A percentile compares a stretch with the other conserved stretches of the same genome.
Evolutionary conservation across 2,113 vertebrate species (phyloP).

Genomic region (Salvelinus namaycush): DNA sequence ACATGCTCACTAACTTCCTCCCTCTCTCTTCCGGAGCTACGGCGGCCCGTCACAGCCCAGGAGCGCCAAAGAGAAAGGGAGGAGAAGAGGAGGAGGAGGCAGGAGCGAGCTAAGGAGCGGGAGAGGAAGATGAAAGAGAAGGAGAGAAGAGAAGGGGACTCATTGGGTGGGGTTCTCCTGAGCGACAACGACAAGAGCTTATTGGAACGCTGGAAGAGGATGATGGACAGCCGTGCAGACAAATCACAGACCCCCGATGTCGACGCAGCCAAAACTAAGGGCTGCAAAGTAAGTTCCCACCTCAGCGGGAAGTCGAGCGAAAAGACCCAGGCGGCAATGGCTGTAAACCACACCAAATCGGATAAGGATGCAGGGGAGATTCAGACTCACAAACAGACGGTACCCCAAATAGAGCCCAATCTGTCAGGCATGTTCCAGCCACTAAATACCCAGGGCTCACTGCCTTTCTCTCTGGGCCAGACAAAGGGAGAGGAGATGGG

Average conservation of each 20-base stretch:
- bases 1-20: slow-evolving; percentile 48
- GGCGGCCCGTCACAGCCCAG: slow-evolving; percentile 86
- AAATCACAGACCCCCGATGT: slow-evolving; percentile 50
- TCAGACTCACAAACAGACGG: slow-evolving; percentile 55
- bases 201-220: slow-evolving; percentile 87
- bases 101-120: slow-evolving; percentile 83
- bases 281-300: slow-evolving; percentile 42
- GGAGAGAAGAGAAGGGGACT: slow-evolving; percentile 75
- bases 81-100: slow-evolving; percentile 84
- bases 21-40: slow-evolving; percentile 66
- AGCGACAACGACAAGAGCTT: slow-evolving; percentile 89
- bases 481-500: slow-evolving; percentile 61
- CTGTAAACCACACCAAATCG: slow-evolving; percentile 25
- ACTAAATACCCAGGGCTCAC: slow-evolving; percentile 42
- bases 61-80: slow-evolving; percentile 89
- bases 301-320: slow-evolving; percentile 13
- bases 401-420: slow-evolving; percentile 51
- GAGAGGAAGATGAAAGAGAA: slow-evolving; percentile 83
- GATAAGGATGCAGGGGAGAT: slow-evolving; percentile 56
- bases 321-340: slow-evolving; percentile 43
- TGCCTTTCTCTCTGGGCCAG: slow-evolving; percentile 63
- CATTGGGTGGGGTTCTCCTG: slow-evolving; percentile 80
- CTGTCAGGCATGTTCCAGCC: slow-evolving; percentile 59
- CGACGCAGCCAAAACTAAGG: slow-evolving; percentile 44
- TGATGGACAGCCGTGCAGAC: slow-evolving; percentile 77